Evolutionary conservation across 2,113 vertebrate genomes (phyloP).

Genomic region (Aegithalos caudatus): DNA sequence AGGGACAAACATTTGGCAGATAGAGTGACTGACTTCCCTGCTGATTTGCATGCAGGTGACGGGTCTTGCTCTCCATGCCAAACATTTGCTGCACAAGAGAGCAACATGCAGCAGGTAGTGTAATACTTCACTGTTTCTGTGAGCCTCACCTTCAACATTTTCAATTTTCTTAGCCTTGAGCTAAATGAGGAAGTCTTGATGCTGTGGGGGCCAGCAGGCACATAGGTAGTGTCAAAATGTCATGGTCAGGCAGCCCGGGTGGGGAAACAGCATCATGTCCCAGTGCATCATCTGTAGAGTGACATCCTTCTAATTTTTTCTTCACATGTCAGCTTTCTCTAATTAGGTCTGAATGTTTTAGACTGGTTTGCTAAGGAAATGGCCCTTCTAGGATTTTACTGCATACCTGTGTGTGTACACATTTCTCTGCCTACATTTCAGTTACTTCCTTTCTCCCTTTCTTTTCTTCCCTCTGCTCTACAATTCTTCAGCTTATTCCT

Average conservation of each 20-base stretch:
- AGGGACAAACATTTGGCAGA: background rate
- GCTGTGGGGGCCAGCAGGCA: background rate
- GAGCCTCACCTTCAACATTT: background rate
- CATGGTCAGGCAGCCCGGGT: background rate
- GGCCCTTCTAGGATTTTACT: background rate
- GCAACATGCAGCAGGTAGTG: background rate
- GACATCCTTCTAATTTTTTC: background rate
- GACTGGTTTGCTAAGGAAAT: background rate
- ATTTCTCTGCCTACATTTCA: background rate
- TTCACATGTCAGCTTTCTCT: background rate
- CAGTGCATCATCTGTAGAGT: background rate
- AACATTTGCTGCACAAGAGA: background rate
- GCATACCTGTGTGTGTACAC: background rate
- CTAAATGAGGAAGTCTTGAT: accelerated
- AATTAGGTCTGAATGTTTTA: background rate
- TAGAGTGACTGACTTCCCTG: background rate
- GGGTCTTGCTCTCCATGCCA: background rate
- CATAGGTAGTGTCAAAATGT: background rate
- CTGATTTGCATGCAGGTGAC: background rate
- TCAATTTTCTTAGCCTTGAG: background rate
- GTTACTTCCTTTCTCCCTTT: background rate
- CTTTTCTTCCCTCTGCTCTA: background rate
- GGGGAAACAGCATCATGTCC: background rate
- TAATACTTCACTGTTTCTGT: background rate
- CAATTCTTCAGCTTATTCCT: background rate